phyloP scores from a whole-genome alignment of 2,888 invertebrate species.

The Hedychridium roseum region DNA sequence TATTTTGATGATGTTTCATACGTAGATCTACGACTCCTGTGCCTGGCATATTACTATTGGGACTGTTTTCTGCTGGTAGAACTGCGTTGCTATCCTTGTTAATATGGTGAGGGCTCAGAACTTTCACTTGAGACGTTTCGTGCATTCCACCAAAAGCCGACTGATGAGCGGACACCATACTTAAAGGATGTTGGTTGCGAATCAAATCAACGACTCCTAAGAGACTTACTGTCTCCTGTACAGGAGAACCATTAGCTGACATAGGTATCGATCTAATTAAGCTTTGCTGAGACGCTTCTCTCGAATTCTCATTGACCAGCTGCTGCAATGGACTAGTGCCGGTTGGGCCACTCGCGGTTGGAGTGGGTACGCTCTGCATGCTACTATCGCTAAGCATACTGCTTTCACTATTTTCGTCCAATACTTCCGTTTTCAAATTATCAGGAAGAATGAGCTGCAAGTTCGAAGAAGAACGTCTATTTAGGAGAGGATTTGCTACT shows the following conservation, averaged over 20 bases:
- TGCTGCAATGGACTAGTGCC: conserved; percentile 54
- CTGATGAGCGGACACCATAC: conserved; percentile 43
- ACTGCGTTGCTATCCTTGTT: conserved; percentile 53
- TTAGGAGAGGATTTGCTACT: conserved; percentile 66
- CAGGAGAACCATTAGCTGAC: conserved; percentile 43
- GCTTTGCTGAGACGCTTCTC: conserved; percentile 44
- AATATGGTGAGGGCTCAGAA: conserved; percentile 56
- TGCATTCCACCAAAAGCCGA: conserved; percentile 45
- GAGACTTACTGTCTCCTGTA: conserved; percentile 49
- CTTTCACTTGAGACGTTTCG: conserved; percentile 52
- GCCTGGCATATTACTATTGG: conserved; percentile 42
- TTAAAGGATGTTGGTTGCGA: conserved; percentile 53
- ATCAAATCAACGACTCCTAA: conserved; percentile 65
- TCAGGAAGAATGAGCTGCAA: conserved; percentile 68
- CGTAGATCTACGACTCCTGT: conserved; percentile 72
- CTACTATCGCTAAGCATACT: conserved; percentile 66
- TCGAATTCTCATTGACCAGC: conserved; percentile 65
- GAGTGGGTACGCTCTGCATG: conserved; percentile 54
- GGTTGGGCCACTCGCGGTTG: conserved; percentile 41
- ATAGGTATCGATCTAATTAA: conserved; percentile 47
- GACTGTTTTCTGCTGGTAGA: conserved; percentile 39
- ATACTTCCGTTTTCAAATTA: conserved; percentile 68
- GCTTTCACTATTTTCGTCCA: conserved; percentile 78
- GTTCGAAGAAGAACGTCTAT: conserved; percentile 68
- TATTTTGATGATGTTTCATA: conserved; percentile 71